Base-by-base conservation (phyloP, 2,797 vertebrate genomes). In the Mormyrus hasselquistii region DNA sequence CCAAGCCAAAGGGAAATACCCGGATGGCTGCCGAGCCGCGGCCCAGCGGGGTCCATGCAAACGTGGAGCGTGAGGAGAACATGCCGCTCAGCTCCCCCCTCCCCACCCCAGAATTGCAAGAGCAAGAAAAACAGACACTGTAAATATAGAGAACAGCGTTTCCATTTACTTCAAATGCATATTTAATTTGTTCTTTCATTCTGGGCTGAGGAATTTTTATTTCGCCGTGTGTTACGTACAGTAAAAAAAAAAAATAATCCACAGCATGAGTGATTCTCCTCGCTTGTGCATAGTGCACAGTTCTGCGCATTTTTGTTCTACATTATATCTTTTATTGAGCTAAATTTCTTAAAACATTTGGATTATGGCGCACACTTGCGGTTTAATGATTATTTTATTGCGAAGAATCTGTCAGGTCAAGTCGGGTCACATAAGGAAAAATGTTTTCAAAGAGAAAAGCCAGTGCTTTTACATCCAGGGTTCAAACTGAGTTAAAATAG, bases 351-450 rank as follows among this genome's bases (percentile, higher is more conserved):
- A 10, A 38, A 86, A 55, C 47, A 50, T 84, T 84, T 84, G 82
- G 44, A 84, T 55, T 29, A 55, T 10, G 14, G 49, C 2, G 10
- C 14, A 55, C 52, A 55, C 85, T 86, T 34, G 85, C 6, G 52
- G 52, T 86, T 57, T 84, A 50, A 84, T 12, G 25, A 57, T 55
- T 19, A 86, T 86, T 86, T 86, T 57, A 86, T 86, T 86, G 12
- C 82, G 7, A 86, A 57, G 29, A 55, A 86, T 55, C 52, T 34
- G 16, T 57, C 25, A 8, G 52, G 85, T 57, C 50, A 55, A 57
- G 29, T 55, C 5, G 29, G 85, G 52, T 84, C 82, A 84, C 82
- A 50, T 84, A 50, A 84, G 82, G 82, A 84, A 86, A 86, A 86
- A 86, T 86, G 85, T 86, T 86, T 84, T 86, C 9, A 55, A n/a